These are phyloP conservation scores for Stenichneumon culpator DNA, from an alignment of 2,888 invertebrate genomes.

Conservation along the genomic window DNA sequence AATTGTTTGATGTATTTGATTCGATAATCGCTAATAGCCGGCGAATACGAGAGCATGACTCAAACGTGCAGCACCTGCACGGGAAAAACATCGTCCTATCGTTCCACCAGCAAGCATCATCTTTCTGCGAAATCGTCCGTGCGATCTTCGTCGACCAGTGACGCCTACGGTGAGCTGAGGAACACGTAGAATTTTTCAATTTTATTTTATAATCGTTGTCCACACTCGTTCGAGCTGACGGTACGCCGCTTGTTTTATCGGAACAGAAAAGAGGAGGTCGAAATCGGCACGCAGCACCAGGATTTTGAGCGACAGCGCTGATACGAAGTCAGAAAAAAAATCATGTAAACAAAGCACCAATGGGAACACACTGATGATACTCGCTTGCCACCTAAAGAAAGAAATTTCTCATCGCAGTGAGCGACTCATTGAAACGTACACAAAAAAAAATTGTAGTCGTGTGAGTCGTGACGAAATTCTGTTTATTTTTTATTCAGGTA, in stretches of 20 bases:
- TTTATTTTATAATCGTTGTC: not conserved
- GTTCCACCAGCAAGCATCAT: constrained; percentile 12
- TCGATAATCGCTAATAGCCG: constrained; percentile 2
- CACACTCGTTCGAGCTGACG: not conserved
- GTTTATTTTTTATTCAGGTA: constrained; percentile 25
- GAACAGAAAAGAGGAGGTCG: constrained; percentile 19
- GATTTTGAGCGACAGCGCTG: constrained; percentile 30
- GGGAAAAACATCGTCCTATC: constrained; percentile 26
- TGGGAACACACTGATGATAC: constrained; percentile 48
- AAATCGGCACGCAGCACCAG: constrained; percentile 17
- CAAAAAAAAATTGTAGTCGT: not conserved
- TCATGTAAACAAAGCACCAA: not conserved
- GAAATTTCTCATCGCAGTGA: constrained; percentile 52
- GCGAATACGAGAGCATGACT: constrained; percentile 7
- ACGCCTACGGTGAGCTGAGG: constrained; percentile 25
- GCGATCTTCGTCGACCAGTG: constrained; percentile 59
- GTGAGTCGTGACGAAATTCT: not conserved
- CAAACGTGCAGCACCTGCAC: constrained; percentile 54
- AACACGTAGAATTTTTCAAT: not conserved
- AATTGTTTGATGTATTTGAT: constrained; percentile 1
- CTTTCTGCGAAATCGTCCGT: constrained; percentile 29
- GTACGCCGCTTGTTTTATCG: not conserved
- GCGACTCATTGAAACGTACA: not conserved
- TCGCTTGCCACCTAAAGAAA: constrained; percentile 54
- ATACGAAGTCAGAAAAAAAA: constrained; percentile 17